Conservation (phyloP, 2,888 invertebrate genomes). For the Watsonalla cultraria region DNA sequence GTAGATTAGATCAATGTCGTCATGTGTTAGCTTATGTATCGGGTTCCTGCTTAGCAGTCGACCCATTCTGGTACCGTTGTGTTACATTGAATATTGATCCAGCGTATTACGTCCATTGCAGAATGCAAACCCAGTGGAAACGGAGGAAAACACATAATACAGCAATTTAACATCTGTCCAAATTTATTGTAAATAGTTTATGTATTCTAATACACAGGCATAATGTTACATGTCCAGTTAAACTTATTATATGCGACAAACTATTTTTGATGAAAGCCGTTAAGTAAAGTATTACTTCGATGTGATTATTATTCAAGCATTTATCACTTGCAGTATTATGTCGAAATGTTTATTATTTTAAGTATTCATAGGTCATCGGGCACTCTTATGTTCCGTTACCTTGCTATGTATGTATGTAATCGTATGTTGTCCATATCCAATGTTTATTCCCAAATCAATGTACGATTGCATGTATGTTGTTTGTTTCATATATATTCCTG, state of each 20-base stretch:
- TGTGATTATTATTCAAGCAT: not conserved
- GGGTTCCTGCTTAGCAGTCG: constrained; percentile 28
- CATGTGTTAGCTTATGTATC: constrained; percentile 50
- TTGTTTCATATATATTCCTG: too few species aligned
- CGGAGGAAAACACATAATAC: constrained; percentile 68
- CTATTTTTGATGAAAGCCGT: not conserved
- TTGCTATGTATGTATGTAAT: not conserved
- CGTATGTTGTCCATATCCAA: constrained; percentile 8
- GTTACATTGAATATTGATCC: constrained; percentile 45
- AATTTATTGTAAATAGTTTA: constrained; percentile 34
- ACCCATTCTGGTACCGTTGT: constrained; percentile 19
- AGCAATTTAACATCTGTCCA: constrained; percentile 54
- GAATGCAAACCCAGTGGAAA: constrained; percentile 68
- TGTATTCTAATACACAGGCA: constrained; percentile 20
- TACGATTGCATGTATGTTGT: constrained; percentile 9
- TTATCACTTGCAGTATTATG: not conserved
- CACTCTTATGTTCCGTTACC: too few species aligned
- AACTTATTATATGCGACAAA: constrained; percentile 8
- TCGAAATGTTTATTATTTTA: too few species aligned
- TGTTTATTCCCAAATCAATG: constrained; percentile 13
- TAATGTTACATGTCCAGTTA: constrained; percentile 21
- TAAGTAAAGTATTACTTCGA: not conserved
- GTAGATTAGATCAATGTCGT: constrained; percentile 69
- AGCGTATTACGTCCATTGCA: constrained; percentile 72
- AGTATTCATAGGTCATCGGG: too few species aligned